phyloP scores from a whole-genome alignment of 2,113 vertebrate genomes.

The Xenopus laevis region DNA sequence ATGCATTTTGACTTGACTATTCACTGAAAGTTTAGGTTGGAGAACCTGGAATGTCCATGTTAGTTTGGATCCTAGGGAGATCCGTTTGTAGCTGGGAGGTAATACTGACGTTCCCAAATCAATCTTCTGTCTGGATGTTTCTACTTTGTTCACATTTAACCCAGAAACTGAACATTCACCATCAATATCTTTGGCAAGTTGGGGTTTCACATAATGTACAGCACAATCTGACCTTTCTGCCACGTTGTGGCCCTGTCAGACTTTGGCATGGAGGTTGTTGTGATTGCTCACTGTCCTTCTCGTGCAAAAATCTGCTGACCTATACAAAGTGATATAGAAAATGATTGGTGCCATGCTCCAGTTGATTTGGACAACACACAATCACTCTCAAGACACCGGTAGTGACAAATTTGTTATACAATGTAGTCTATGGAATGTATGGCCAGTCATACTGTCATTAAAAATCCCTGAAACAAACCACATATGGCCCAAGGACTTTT shows the following conservation, averaged over 20 bases:
- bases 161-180: slow-evolving; percentile 56
- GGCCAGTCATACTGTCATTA: too few species aligned
- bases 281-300: slow-evolving; percentile 63
- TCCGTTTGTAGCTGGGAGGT: slow-evolving; percentile 55
- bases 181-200: slow-evolving; percentile 64
- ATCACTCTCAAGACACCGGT: too few species aligned
- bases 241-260: slow-evolving; percentile 48
- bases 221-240: slow-evolving; percentile 6
- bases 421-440: too few species aligned
- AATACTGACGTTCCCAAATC: neutral
- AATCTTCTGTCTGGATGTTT: slow-evolving; percentile 20
- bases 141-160: slow-evolving; percentile 33
- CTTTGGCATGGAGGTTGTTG: slow-evolving; percentile 57
- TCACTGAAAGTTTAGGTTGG: neutral
- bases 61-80: slow-evolving; percentile 72
- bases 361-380: too few species aligned
- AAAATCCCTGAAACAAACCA: too few species aligned
- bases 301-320: slow-evolving; percentile 71
- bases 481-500: too few species aligned
- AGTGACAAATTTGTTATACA: too few species aligned
- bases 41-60: slow-evolving; percentile 57
- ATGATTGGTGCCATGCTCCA: neutral
- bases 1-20: neutral
- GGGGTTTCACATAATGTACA: slow-evolving; percentile 71
- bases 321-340: slow-evolving; percentile 47